Conservation (phyloP, 2,888 invertebrate species). For the Acleris sparsana region DNA sequence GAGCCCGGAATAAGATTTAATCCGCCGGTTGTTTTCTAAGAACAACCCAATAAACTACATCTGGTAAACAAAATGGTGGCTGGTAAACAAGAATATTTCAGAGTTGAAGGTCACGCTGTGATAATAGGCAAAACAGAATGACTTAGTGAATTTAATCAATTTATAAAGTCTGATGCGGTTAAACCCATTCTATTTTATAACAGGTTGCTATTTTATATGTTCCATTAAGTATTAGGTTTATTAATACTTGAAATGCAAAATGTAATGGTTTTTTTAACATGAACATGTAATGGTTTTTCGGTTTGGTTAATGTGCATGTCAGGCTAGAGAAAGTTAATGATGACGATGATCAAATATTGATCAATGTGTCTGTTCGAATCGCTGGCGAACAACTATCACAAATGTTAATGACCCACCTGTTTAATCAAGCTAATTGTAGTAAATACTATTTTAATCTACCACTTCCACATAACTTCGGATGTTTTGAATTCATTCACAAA, state of each 20-base stretch:
- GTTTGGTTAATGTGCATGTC: too few species aligned
- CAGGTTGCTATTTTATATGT: too few species aligned
- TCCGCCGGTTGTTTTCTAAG: conserved; percentile 41
- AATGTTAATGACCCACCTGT: conserved; percentile 18
- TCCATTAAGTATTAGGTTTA: too few species aligned
- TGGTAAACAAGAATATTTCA: conserved; percentile 28
- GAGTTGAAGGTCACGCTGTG: conserved; percentile 16
- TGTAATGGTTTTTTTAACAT: too few species aligned
- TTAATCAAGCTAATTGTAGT: conserved; percentile 15
- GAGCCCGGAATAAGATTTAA: conserved; percentile 39
- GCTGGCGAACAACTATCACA: neutral
- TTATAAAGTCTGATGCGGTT: conserved; percentile 3
- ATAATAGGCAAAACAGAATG: conserved; percentile 17
- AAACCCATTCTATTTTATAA: neutral
- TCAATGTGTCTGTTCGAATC: too few species aligned
- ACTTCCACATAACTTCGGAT: conserved; percentile 49
- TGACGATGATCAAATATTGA: too few species aligned
- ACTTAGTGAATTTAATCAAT: conserved; percentile 14
- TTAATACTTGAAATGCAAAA: too few species aligned
- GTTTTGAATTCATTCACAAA: conserved; percentile 44
- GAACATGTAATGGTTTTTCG: too few species aligned
- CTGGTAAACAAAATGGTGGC: conserved; percentile 27
- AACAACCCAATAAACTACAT: conserved; percentile 38
- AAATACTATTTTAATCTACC: conserved; percentile 32
- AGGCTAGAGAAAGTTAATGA: too few species aligned